Base-by-base conservation (phyloP, 2,888 invertebrate species). In the Diploptera punctata region DNA sequence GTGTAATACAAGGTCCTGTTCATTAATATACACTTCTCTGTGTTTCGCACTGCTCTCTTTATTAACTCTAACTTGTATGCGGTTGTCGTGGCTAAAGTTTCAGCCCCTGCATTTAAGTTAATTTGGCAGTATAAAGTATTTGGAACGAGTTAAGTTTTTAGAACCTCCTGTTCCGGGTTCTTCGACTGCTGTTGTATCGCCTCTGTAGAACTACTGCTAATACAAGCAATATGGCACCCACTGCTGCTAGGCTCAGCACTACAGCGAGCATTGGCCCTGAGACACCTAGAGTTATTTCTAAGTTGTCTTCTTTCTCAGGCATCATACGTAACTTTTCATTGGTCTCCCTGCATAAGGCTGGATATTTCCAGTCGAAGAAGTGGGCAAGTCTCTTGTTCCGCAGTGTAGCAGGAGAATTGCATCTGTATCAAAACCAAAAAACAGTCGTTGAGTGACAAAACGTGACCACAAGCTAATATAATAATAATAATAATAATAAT, bases 351-450 rank as follows among this genome's bases (percentile, higher is more conserved):
- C 87, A 87, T 79, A 88, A 83, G 10, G 86, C 84, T 68, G 82
- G 80, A 62, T 84, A 82, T 1, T 85, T 83, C 87, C 88, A 87
- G 78, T 86, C 84, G 79, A 86, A 87, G 87, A 87, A 89, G 79
- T 88, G 89, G 18, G 88, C 86, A 77, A 89, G 80, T 0, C 89
- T 84, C 16, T 84, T 80, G 4, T 86, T 85, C 57, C 82, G 82
- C 69, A 85, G 80, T 1, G 81, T 81, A 0, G 83, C 80, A 0
- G 89, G 89, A 0, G 83, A 82, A 0, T 82, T 83, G 65, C 89
- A 89, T 77, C 89, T 89, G 80, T 2, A 75, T n/a, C n/a, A n/a
- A n/a, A n/a, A n/a, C n/a, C n/a, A n/a, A n/a, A n/a, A n/a, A n/a
- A n/a, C n/a, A n/a, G n/a, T n/a, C n/a, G n/a, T n/a, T n/a, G n/a